These are phyloP conservation scores for Neodiprion virginianus DNA, from an alignment of 1,140 invertebrate genomes.

Conservation along the genomic window DNA sequence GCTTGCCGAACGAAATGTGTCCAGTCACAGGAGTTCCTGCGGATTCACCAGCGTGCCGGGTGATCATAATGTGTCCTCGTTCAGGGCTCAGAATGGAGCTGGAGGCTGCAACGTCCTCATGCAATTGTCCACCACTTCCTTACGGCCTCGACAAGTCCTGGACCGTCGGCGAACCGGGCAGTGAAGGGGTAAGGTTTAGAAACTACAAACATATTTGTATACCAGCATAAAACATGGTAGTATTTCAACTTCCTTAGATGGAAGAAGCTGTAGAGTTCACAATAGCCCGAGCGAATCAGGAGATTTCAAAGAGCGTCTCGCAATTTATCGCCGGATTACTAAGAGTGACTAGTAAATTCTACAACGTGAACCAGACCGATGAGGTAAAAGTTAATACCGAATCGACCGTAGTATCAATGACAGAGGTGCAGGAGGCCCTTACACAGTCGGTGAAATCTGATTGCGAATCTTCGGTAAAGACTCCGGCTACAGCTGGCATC, in stretches of 20 bases:
- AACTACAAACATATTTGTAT: no score
- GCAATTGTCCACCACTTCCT: neutral
- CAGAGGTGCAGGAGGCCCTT: no score
- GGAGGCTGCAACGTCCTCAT: neutral
- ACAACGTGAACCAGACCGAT: neutral
- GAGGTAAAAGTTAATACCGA: no score
- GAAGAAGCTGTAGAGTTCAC: neutral
- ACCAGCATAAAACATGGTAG: neutral
- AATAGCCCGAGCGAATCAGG: neutral
- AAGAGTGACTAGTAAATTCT: neutral
- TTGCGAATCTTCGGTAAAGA: neutral
- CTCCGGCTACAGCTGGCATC: neutral
- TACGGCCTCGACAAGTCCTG: neutral
- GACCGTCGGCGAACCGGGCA: neutral
- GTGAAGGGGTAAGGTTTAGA: neutral
- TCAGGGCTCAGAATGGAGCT: slow-evolving; percentile 1
- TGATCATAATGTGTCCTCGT: neutral
- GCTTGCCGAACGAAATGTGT: neutral
- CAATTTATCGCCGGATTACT: neutral
- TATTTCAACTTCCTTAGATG: neutral
- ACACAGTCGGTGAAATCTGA: no score
- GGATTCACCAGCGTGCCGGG: neutral
- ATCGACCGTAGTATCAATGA: no score
- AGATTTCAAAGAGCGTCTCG: neutral
- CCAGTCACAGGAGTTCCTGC: neutral